These are phyloP conservation scores for Drosophila neotestacea DNA, from an alignment of 2,888 invertebrate species.

Conservation along the genomic window DNA sequence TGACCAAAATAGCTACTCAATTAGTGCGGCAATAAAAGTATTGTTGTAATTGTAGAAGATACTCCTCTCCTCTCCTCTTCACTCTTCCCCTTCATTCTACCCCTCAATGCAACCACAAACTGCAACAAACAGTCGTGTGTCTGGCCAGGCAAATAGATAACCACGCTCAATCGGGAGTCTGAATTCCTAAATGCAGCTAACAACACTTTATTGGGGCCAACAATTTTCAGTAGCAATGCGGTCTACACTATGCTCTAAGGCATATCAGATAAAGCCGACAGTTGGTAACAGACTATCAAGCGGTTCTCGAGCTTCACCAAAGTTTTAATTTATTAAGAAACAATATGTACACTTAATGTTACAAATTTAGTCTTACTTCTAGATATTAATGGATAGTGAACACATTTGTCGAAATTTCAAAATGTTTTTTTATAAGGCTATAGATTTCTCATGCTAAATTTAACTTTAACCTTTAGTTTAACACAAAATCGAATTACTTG, in stretches of 20 bases:
- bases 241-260: background rate
- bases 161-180: background rate
- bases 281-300: background rate
- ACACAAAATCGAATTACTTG: no score
- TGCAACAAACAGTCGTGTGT: slow-evolving; percentile 55
- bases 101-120: slow-evolving; percentile 19
- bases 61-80: background rate
- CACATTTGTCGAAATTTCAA: no score
- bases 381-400: no score
- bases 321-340: no score
- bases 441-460: background rate
- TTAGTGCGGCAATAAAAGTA: slow-evolving; percentile 73
- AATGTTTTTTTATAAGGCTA: no score
- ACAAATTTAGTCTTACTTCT: no score
- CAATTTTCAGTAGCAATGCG: slow-evolving; percentile 4
- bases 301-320: no score
- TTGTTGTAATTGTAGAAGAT: slow-evolving; percentile 68
- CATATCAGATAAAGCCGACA: background rate
- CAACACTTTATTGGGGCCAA: slow-evolving; percentile 30
- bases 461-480: background rate
- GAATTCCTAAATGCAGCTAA: slow-evolving; percentile 20
- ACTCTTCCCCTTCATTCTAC: background rate
- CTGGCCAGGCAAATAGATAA: slow-evolving; percentile 52
- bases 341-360: no score
- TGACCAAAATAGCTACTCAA: slow-evolving; percentile 76